These are phyloP conservation scores for Orbicella faveolata DNA, from an alignment of 64 coral and sea anemone species.

Conservation along the genomic window DNA sequence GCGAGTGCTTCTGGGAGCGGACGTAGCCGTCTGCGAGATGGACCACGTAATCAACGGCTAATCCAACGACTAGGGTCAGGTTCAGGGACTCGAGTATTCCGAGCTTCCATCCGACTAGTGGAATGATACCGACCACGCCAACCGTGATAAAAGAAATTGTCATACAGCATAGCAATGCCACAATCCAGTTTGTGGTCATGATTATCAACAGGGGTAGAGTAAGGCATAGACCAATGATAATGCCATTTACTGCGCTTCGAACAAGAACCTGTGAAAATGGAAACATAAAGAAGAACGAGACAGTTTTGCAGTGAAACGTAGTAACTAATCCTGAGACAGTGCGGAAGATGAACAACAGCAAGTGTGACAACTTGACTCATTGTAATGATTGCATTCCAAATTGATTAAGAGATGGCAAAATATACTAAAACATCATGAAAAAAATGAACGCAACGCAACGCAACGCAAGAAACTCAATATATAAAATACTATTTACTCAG, in stretches of 20 bases:
- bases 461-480: no score
- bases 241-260: constrained; percentile 44
- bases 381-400: no score
- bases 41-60: constrained; percentile 75
- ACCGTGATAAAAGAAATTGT: constrained; percentile 50
- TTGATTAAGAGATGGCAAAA: no score
- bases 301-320: no score
- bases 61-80: constrained; percentile 65
- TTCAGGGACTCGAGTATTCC: constrained; percentile 65
- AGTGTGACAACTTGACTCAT: no score
- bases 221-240: constrained; percentile 42
- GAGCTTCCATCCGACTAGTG: constrained; percentile 68
- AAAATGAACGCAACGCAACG: no score
- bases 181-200: constrained; percentile 49
- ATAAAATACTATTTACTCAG: no score
- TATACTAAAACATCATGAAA: no score
- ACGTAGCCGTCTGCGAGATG: constrained; percentile 69
- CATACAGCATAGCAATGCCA: constrained; percentile 39
- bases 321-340: no score
- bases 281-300: neutral
- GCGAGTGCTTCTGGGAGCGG: neutral
- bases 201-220: constrained; percentile 46
- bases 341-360: no score
- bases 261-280: constrained; percentile 47
- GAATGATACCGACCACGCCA: constrained; percentile 55